A percentile compares a stretch with the other conserved stretches of the same genome.
Conservation (phyloP, 2,797 vertebrate species). For the Mastacembelus armatus region DNA sequence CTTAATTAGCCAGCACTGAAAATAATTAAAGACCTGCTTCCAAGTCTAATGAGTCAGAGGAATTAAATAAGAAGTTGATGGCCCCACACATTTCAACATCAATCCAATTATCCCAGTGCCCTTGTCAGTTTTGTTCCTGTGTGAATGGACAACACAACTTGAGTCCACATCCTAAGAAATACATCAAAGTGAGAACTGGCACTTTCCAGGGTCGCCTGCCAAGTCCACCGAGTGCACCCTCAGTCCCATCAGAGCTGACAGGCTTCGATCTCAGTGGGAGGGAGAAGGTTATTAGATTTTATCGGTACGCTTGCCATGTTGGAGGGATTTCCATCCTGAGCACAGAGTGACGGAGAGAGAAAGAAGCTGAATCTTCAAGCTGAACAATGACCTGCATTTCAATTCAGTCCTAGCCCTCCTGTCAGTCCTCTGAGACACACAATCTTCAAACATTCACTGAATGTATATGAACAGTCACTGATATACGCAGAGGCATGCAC, state of each 20-base stretch:
- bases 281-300: constrained; percentile 36
- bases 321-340: constrained; percentile 54
- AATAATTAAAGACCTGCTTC: constrained; percentile 68
- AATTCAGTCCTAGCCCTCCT: constrained; percentile 34
- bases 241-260: not conserved
- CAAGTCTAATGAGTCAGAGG: constrained; percentile 65
- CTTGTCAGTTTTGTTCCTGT: constrained; percentile 53
- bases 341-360: constrained; percentile 14
- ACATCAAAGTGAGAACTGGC: constrained; percentile 37
- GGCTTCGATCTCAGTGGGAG: constrained; percentile 23
- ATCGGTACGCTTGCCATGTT: constrained; percentile 45
- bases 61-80: constrained; percentile 63
- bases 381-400: constrained; percentile 49
- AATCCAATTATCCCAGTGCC: constrained; percentile 66
- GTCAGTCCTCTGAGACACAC: constrained; percentile 36
- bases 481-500: not conserved
- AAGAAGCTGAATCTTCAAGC: constrained; percentile 42
- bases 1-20: constrained; percentile 67
- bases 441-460: constrained; percentile 9
- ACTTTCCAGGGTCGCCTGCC: constrained; percentile 27
- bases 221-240: not conserved
- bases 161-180: constrained; percentile 24
- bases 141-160: constrained; percentile 38
- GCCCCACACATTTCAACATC: constrained; percentile 61
- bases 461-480: constrained; percentile 6